A percentile compares a stretch with the other conserved stretches of the same genome.
These are phyloP conservation scores for Drosophila cardini DNA, from an alignment of 1,140 invertebrate genomes.

Conservation along the genomic window DNA sequence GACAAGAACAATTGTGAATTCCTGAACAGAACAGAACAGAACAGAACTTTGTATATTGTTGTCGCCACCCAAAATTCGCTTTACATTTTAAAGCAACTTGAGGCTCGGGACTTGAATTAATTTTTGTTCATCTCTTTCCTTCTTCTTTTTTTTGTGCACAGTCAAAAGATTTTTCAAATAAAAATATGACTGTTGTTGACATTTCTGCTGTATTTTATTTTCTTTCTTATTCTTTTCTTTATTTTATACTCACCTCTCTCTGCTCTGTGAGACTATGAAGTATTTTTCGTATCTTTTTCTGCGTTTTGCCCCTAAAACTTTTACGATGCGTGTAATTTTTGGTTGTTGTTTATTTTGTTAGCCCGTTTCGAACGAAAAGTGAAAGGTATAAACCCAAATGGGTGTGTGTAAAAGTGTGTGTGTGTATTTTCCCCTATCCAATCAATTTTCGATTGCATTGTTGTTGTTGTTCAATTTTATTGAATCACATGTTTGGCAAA, in stretches of 20 bases:
- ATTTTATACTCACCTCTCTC: no score
- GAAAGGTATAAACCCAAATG: conserved; percentile 15
- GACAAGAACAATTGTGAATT: conserved; percentile 46
- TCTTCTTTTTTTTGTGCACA: conserved; percentile 13
- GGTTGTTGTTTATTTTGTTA: conserved; percentile 14
- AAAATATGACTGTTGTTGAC: conserved; percentile 74
- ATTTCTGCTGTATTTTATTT: conserved; percentile 59
- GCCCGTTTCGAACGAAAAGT: conserved; percentile 23
- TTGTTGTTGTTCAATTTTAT: conserved; percentile 14
- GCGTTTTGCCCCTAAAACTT: conserved; percentile 33
- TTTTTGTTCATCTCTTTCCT: conserved; percentile 40
- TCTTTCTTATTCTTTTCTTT: conserved; percentile 41
- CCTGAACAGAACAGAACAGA: conserved; percentile 26
- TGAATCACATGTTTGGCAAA: conserved; percentile 16
- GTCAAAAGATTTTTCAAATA: conserved; percentile 57
- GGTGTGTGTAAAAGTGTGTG: not conserved
- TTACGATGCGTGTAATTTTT: conserved; percentile 42
- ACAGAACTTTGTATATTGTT: conserved; percentile 42
- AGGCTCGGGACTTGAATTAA: conserved; percentile 75
- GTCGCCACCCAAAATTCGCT: conserved; percentile 46
- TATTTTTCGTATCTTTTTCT: conserved; percentile 11
- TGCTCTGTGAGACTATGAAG: conserved; percentile 21
- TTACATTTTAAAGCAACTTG: conserved; percentile 75
- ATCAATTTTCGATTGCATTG: conserved; percentile 38
- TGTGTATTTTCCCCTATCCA: conserved; percentile 13